Conservation (phyloP, 2,797 vertebrate species). For the Limosa lapponica region DNA sequence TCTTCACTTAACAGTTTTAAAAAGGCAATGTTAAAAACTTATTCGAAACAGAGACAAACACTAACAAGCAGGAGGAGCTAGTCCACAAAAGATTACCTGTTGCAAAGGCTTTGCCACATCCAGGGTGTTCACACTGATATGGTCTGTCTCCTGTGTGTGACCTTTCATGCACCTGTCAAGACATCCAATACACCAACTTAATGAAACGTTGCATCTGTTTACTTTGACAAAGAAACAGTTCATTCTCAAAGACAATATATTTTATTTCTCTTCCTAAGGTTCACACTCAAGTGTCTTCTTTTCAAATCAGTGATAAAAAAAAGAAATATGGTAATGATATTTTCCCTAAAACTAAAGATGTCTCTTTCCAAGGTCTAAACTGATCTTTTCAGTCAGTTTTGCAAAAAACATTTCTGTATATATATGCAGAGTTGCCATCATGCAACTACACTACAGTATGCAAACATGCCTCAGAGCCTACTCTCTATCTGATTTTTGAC, state of each 20-base stretch:
- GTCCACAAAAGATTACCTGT: slow-evolving; percentile 84
- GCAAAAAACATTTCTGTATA: not conserved
- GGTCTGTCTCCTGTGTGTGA: slow-evolving; percentile 98
- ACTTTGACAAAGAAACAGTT: not conserved
- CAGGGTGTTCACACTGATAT: slow-evolving; percentile 91
- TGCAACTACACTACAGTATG: not conserved
- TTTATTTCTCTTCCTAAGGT: not conserved
- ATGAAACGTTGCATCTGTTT: not conserved
- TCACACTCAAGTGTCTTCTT: not conserved
- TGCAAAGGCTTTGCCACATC: slow-evolving; percentile 98
- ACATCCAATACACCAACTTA: not conserved
- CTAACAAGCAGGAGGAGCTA: not conserved
- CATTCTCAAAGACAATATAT: not conserved
- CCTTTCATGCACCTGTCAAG: slow-evolving; percentile 93
- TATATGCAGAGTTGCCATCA: not conserved
- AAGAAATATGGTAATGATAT: fast-evolving
- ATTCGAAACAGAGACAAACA: not conserved
- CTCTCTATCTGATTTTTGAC: not conserved
- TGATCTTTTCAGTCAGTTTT: not conserved
- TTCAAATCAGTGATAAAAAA: not conserved
- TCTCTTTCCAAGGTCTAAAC: not conserved
- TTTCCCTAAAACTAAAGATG: not conserved
- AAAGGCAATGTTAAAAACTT: not conserved
- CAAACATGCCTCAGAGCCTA: not conserved
- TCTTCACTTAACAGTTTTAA: not conserved